Conservation (phyloP, 2,113 vertebrate genomes). For the Glareola pratincola region DNA sequence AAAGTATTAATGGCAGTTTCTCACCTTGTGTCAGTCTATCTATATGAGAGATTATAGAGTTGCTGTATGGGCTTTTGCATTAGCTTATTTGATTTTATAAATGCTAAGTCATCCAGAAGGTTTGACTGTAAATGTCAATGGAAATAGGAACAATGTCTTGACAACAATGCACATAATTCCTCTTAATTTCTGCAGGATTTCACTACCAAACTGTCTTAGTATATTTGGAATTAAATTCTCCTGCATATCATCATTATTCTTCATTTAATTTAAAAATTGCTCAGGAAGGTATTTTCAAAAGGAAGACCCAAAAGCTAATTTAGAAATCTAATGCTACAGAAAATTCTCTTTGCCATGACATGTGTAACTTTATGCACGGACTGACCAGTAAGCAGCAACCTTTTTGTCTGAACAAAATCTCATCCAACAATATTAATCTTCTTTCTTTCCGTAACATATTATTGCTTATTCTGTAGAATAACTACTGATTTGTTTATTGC, state of each 20-base stretch:
- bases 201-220: not conserved
- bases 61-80: not conserved
- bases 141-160: not conserved
- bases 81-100: not conserved
- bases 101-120: not conserved
- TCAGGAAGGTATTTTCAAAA: not conserved
- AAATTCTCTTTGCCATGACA: not conserved
- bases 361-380: not conserved
- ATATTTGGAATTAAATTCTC: not conserved
- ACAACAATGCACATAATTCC: not conserved
- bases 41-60: not conserved
- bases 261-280: not conserved
- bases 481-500: not conserved
- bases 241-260: not conserved
- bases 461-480: not conserved
- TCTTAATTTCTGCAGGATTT: not conserved
- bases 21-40: not conserved
- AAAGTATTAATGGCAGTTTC: not conserved
- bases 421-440: not conserved
- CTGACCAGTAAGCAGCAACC: not conserved
- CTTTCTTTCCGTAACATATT: not conserved
- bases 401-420: not conserved
- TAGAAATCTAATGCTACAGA: not conserved
- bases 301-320: not conserved
- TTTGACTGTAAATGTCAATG: not conserved